These are phyloP conservation scores for Drosophila atripex DNA, from an alignment of 2,888 invertebrate species.

Conservation along the genomic window DNA sequence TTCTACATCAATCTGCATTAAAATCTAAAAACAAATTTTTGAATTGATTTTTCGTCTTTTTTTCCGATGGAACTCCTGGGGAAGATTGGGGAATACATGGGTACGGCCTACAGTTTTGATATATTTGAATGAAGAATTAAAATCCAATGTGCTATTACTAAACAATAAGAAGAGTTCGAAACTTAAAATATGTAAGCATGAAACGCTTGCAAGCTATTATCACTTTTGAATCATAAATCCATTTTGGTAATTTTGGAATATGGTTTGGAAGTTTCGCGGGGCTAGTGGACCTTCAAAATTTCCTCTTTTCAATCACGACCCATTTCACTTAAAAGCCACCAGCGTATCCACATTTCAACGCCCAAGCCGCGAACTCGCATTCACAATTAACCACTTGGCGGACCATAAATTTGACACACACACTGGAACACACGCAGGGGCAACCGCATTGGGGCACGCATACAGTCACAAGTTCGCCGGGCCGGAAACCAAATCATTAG, in stretches of 20 bases:
- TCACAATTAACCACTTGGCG: constrained; percentile 76
- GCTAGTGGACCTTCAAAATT: constrained; percentile 4
- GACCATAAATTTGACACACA: constrained; percentile 73
- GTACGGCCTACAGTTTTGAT: no score
- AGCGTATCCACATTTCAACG: constrained; percentile 59
- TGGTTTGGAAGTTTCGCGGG: background rate
- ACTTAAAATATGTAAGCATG: no score
- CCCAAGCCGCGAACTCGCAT: constrained; percentile 55
- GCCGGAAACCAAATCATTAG: constrained; percentile 73
- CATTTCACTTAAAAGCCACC: constrained; percentile 41
- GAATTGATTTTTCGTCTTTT: no score
- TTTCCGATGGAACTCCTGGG: no score
- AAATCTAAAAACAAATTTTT: no score
- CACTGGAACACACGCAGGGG: constrained; percentile 22
- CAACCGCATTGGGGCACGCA: constrained; percentile 29
- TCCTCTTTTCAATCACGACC: constrained; percentile 30
- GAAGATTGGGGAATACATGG: no score
- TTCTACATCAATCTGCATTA: no score
- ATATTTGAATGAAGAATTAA: no score
- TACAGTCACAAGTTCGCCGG: constrained; percentile 21
- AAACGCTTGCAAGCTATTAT: no score
- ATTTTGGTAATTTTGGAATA: background rate
- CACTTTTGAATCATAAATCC: no score
- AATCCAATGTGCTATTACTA: no score
- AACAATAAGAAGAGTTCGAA: no score